These are phyloP conservation scores for Drosophila histrio DNA, from an alignment of 2,888 invertebrate species.

Conservation along the genomic window DNA sequence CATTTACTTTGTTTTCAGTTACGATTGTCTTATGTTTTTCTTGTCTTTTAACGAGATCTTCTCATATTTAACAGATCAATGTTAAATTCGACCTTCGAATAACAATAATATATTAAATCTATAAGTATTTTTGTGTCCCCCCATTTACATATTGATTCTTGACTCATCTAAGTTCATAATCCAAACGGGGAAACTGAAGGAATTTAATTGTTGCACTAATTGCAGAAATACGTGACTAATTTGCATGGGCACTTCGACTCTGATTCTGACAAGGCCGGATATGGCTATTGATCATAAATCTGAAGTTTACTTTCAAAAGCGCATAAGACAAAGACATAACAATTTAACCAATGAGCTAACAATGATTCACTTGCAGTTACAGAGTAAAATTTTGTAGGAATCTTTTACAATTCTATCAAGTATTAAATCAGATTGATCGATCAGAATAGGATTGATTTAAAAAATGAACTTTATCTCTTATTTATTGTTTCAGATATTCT, in stretches of 20 bases:
- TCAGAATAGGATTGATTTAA: no score
- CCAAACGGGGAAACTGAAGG: conserved; percentile 12
- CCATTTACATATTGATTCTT: conserved; percentile 24
- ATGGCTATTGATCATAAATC: conserved; percentile 48
- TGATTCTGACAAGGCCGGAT: conserved; percentile 52
- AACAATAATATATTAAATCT: conserved; percentile 17
- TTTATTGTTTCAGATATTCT: no score
- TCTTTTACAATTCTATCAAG: not conserved
- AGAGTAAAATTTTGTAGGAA: not conserved
- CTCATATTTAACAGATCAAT: conserved; percentile 42
- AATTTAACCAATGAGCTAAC: not conserved
- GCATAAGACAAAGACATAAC: not conserved
- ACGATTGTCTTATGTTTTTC: conserved; percentile 34
- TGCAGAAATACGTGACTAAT: conserved; percentile 72
- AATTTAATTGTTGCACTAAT: conserved; percentile 57
- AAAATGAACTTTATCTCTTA: no score
- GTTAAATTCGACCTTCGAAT: conserved; percentile 23
- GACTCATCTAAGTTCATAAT: conserved; percentile 52
- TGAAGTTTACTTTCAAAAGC: conserved; percentile 3
- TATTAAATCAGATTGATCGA: no score
- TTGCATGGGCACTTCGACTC: conserved; percentile 22
- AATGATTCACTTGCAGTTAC: not conserved
- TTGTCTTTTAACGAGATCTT: conserved; percentile 45
- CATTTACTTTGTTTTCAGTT: conserved; percentile 32
- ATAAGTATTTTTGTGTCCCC: conserved; percentile 2